phyloP scores from a whole-genome alignment of 1,140 invertebrate genomes.

The Pararge aegeria region DNA sequence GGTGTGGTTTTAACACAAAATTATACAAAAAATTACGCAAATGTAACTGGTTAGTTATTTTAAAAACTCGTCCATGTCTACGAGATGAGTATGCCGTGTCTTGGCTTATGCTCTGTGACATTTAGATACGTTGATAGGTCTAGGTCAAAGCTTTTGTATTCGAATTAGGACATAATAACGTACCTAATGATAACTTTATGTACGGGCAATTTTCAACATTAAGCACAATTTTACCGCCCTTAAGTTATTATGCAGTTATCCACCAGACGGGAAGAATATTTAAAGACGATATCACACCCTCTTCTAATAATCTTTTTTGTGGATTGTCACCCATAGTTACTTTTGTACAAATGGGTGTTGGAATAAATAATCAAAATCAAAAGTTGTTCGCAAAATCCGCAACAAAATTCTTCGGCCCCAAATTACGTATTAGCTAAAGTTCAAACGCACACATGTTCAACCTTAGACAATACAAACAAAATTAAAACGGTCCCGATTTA shows the following conservation, averaged over 20 bases:
- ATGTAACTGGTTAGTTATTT: constrained; percentile 1
- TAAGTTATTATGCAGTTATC: too few relatives aligned
- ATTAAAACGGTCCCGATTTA: neutral
- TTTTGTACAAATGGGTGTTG: too few relatives aligned
- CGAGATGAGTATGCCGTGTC: constrained; percentile 17
- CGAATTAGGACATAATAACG: neutral
- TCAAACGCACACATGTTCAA: neutral
- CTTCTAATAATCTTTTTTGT: too few relatives aligned
- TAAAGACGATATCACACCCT: too few relatives aligned
- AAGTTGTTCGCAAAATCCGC: neutral
- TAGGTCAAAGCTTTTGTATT: neutral
- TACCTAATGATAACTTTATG: too few relatives aligned
- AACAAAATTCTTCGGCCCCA: neutral
- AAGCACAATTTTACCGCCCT: too few relatives aligned
- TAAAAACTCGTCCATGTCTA: constrained; percentile 24
- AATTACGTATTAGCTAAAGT: neutral
- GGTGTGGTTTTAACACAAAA: constrained; percentile 8
- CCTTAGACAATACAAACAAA: constrained; percentile 1
- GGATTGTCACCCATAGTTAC: too few relatives aligned
- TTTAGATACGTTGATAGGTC: constrained; percentile 22
- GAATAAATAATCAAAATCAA: neutral
- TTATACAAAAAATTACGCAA: neutral
- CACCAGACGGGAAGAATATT: too few relatives aligned
- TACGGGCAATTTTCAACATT: too few relatives aligned
- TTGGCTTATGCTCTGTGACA: constrained; percentile 25